Evolutionary conservation across 2,888 invertebrate species (phyloP), one percentile per base, ranked within the genome.

Genomic region (Hyposoter didymator): DNA sequence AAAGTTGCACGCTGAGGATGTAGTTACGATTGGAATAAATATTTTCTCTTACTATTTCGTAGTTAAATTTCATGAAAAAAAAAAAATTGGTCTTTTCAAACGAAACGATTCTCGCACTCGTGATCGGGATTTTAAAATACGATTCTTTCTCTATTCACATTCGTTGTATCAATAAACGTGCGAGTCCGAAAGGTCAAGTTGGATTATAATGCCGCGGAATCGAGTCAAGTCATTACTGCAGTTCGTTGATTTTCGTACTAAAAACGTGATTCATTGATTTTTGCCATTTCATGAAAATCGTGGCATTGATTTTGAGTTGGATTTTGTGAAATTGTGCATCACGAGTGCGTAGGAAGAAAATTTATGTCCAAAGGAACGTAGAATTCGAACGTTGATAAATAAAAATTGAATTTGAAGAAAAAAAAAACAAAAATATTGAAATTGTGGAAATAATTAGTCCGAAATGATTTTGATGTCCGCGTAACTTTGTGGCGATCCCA

Each of bases 401-500:
- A 45, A 2, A 28, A 28, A 28, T 28, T 22, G 14, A 28, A 47
- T 69, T 22, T 0, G 6, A 62, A 28, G 2, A 28, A 28, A 12
- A 10, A 22, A n/a, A 62, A 32, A 32, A 14, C 17, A 62, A 8
- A 28, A 69, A 28, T 12, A 8, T 12, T 12, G 22, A 22, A 59
- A 14, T 28, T 14, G 39, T 52, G 19, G 22, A 43, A 69, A 35
- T 22, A 45, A 67, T 45, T 28, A 17, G 22, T 14, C 45, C 6
- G 5, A 22, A 45, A 59, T 22, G 14, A 55, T 14, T 8, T 32
- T 32, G 39, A 5, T 32, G 17, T 52, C 39, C 28, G 74, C 70
- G 22, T 28, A 84, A 84, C 84, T 79, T 79, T 32, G 84, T 74
- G 79, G 59, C 47, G 5, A 22, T 52, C 19, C 35, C 12, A 28